Base-by-base conservation (phyloP, 2,888 invertebrate species). In the Ditylenchus weischeri region DNA sequence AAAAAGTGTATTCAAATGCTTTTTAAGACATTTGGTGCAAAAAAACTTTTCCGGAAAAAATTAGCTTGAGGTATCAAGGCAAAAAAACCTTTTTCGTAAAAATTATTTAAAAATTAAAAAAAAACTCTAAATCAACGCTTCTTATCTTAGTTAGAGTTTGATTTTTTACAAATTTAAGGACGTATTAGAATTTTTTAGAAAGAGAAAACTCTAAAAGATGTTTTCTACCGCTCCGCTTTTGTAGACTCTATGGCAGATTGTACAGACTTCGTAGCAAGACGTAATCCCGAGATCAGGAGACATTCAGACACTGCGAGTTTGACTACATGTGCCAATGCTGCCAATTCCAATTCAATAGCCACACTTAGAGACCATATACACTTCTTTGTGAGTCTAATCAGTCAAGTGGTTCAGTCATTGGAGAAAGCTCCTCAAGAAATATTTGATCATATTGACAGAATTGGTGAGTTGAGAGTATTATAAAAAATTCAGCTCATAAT, bases 151-250 rank as follows among this genome's bases (percentile, higher is more conserved):
- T 2, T 29, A 5, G 3, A 29, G 29, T 29, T 4, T 29, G 2
- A 5, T 5, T 29, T 29, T 29, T 29, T 2, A 5, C 29, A 29
- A 29, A 43, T 3, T 10, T 43, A 3, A 38, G 11, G 11, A 15
- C 2, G 43, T 43, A 43, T 3, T 43, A 43, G 43, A 29, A 29
- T 29, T 43, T 43, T 43, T 43, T 69, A 80, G 78, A 80, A 80
- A 63, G 79, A 80, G 58, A 74, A 75, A 35, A 70, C 68, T 47
- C 73, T 80, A 19, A 67, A 72, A n/a, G 77, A 78, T 58, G 76
- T 80, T 21, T 80, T 80, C 73, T 80, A 80, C 69, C 74, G 76
- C 47, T 74, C 80, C 0, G 80, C 80, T 18, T 80, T 80, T 61
- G 79, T 80, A 43, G 80, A 79, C 60, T 74, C 77, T 21, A 80